Base-by-base conservation (phyloP, 2,113 vertebrate genomes). In the Vireo altiloquus region DNA sequence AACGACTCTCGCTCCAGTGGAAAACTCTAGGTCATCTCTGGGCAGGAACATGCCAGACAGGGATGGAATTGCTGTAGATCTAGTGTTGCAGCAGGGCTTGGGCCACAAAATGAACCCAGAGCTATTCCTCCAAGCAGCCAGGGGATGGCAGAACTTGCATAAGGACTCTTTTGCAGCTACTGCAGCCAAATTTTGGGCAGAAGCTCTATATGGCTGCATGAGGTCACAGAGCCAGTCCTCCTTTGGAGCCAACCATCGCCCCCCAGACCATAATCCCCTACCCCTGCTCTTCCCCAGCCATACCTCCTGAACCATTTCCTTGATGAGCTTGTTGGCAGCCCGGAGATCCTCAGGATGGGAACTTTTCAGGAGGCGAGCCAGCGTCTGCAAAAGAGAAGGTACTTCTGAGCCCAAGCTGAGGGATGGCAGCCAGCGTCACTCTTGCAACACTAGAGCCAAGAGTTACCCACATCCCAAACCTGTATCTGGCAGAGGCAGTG, bases 271-370 rank as follows among this genome's bases (percentile, higher is more conserved):
- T 5, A 49, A 54, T 4, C 16, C 30, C 42, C 63, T 53, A 59
- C 27, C 25, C 30, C 5, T 10, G 33, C 11, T 49, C 22, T 44
- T 49, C 59, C 80, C 66, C 44, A 39, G 69, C 35, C 50, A 71
- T 87, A 99, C 99, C 98, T 99, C 99, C 96, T 99, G 99, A 87
- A 99, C 99, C 99, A 99, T 99, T 98, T 99, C 99, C 97, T 99
- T 99, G 94, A 99, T 99, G 92, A 99, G 99, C 92, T 99, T 99
- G 98, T 99, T 99, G 97, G 99, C 99, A 33, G 99, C 99, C 75
- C 99, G 98, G 54, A 99, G 98, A 96, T 99, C 99, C 95, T 99
- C 99, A 1, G 99, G 99, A 76, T 99, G 99, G 50, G 98, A 98
- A 97, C 99, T 99, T 94, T 99, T 99, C 87, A 99, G 97, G 64